Evolutionary conservation across 2,797 vertebrate species (phyloP).

Genomic region (Spondyliosoma cantharus): DNA sequence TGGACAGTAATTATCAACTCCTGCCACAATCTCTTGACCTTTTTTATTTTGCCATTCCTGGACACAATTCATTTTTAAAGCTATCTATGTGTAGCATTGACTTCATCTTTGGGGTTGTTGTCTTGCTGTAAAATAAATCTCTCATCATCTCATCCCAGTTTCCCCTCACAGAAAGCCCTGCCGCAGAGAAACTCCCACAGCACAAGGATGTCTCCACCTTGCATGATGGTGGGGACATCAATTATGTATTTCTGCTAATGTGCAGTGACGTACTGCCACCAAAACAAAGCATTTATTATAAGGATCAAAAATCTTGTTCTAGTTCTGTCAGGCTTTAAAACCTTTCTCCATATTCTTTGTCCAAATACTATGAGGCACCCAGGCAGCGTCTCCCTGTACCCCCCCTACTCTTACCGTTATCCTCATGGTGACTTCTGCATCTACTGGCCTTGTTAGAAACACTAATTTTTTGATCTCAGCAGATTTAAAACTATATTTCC

Average conservation of each 20-base stretch:
- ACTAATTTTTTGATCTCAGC: not conserved
- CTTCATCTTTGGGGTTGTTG: conserved; percentile 3
- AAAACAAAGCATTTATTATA: not conserved
- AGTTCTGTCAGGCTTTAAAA: not conserved
- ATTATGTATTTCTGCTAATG: not conserved
- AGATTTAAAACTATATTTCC: not conserved
- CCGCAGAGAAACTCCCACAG: conserved; percentile 7
- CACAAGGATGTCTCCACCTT: not conserved
- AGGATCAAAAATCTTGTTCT: not conserved
- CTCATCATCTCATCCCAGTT: not conserved
- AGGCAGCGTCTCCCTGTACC: not conserved
- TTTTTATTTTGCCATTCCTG: not conserved
- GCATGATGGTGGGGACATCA: not conserved
- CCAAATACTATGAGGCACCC: no score
- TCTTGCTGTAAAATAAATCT: conserved; percentile 21
- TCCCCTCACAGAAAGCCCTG: conserved; percentile 3
- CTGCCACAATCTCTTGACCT: not conserved
- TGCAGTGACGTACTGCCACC: not conserved
- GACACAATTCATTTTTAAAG: conserved; percentile 5
- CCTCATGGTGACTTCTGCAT: not conserved
- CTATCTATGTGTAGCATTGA: not conserved
- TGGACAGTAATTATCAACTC: not conserved
- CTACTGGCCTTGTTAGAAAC: not conserved
- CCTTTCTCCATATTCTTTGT: not conserved
- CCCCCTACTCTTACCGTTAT: not conserved